Conservation (phyloP, 2,888 invertebrate species). For the Spialia ferax region DNA sequence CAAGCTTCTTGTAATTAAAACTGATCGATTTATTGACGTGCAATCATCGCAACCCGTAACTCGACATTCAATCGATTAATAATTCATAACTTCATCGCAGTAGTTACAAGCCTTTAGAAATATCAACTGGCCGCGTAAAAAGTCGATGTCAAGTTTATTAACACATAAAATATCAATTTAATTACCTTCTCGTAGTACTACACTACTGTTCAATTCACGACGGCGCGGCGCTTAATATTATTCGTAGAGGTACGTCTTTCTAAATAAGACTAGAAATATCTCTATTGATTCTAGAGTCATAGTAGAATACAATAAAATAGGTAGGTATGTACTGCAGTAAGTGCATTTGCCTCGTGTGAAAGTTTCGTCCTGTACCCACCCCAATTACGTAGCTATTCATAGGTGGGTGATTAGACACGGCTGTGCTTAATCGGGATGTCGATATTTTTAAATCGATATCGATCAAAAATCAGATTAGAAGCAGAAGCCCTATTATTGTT, state of each 20-base stretch:
- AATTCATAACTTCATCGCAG: conserved; percentile 22
- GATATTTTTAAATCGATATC: conserved; percentile 44
- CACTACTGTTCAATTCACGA: not conserved
- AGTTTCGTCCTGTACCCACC: conserved; percentile 72
- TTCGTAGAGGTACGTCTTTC: not conserved
- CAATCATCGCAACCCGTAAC: conserved; percentile 20
- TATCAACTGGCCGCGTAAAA: conserved; percentile 25
- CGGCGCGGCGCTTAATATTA: not conserved
- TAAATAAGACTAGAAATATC: conserved; percentile 14
- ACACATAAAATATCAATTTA: conserved; percentile 21
- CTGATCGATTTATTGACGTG: conserved; percentile 1
- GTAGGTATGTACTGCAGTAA: conserved; percentile 22
- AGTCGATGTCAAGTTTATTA: conserved; percentile 18
- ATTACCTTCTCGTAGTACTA: not conserved
- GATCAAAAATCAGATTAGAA: not conserved
- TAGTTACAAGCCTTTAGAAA: conserved; percentile 11
- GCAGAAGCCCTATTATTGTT: not conserved
- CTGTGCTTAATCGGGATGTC: conserved; percentile 51
- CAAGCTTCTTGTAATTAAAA: conserved; percentile 40
- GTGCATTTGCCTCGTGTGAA: conserved; percentile 75
- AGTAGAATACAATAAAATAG: not conserved
- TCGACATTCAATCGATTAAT: conserved; percentile 17
- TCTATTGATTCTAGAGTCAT: conserved; percentile 15
- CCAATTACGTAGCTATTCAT: conserved; percentile 77
- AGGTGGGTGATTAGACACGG: conserved; percentile 64